Percentiles rank a stretch among this genome's conserved stretches.
phyloP scores from a whole-genome alignment of 2,113 vertebrate species.

The Oncorhynchus kisutch region DNA sequence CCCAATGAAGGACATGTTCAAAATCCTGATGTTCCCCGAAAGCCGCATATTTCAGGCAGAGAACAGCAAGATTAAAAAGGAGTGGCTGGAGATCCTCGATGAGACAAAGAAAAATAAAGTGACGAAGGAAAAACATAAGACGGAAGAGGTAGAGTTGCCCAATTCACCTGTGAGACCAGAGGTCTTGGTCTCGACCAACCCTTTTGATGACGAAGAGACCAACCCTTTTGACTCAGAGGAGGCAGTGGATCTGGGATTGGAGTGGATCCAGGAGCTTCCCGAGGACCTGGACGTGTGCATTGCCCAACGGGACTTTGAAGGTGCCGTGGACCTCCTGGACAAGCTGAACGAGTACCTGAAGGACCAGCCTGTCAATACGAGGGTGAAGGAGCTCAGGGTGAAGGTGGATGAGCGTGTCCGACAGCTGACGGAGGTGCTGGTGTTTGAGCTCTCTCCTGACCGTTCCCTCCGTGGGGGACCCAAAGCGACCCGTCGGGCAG shows the following conservation, averaged over 20 bases:
- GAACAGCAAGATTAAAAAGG: conserved; percentile 97
- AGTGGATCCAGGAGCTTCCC: conserved; percentile 96
- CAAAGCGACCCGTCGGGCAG: conserved; percentile 88
- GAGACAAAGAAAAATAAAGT: conserved; percentile 90
- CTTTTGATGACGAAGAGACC: conserved; percentile 73
- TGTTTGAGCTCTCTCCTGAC: conserved; percentile 94
- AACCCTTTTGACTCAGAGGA: conserved; percentile 69
- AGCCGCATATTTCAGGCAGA: conserved; percentile 96
- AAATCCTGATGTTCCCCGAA: conserved; percentile 97
- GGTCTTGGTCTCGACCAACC: conserved; percentile 76
- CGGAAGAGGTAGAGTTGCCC: conserved; percentile 84
- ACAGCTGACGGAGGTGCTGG: conserved; percentile 92
- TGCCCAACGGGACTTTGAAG: conserved; percentile 95
- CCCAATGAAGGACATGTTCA: conserved; percentile 99
- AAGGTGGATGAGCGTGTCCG: conserved; percentile 88
- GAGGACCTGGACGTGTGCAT: conserved; percentile 97
- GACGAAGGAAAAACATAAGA: conserved; percentile 80
- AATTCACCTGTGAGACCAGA: conserved; percentile 61
- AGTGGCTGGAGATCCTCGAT: conserved; percentile 96
- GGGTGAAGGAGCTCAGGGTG: conserved; percentile 83
- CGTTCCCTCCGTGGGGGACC: conserved; percentile 91
- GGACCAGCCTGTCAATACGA: conserved; percentile 80
- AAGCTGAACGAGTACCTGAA: conserved; percentile 88
- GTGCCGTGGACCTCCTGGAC: conserved; percentile 92
- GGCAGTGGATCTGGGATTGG: conserved; percentile 81